These are phyloP conservation scores for Emydoidea blandingii DNA, from an alignment of 2,797 vertebrate species.

Conservation along the genomic window DNA sequence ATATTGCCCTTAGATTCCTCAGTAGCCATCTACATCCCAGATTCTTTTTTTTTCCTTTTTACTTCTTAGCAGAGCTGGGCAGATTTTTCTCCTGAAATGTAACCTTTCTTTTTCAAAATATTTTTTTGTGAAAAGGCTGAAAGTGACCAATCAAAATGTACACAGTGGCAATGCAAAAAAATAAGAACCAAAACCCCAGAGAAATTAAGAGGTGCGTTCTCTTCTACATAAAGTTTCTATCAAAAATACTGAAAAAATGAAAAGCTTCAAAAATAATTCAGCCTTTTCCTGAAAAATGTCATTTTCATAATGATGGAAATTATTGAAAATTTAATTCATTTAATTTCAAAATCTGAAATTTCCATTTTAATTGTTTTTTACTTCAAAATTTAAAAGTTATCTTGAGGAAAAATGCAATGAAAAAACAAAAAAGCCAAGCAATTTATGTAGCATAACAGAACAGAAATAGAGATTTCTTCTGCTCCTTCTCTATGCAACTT, in stretches of 20 bases:
- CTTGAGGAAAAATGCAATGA: neutral
- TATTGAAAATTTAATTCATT: neutral
- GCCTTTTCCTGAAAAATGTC: rapidly evolving
- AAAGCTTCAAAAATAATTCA: neutral
- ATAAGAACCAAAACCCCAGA: neutral
- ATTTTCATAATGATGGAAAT: neutral
- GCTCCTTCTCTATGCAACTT: neutral
- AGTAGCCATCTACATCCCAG: neutral
- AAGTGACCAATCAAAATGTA: neutral
- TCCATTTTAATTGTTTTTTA: neutral
- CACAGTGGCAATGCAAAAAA: neutral
- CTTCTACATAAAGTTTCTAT: neutral
- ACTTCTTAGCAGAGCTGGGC: neutral
- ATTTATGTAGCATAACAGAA: neutral
- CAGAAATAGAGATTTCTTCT: neutral
- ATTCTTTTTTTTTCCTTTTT: neutral
- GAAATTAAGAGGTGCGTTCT: neutral
- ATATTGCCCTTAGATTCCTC: neutral
- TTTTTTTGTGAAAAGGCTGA: neutral
- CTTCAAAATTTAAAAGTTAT: neutral
- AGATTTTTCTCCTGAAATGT: neutral
- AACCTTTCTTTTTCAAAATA: neutral
- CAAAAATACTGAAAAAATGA: neutral
- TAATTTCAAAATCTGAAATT: neutral
- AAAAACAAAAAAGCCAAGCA: neutral